Conservation (phyloP, 2,113 vertebrate species). For the Apaloderma vittatum region DNA sequence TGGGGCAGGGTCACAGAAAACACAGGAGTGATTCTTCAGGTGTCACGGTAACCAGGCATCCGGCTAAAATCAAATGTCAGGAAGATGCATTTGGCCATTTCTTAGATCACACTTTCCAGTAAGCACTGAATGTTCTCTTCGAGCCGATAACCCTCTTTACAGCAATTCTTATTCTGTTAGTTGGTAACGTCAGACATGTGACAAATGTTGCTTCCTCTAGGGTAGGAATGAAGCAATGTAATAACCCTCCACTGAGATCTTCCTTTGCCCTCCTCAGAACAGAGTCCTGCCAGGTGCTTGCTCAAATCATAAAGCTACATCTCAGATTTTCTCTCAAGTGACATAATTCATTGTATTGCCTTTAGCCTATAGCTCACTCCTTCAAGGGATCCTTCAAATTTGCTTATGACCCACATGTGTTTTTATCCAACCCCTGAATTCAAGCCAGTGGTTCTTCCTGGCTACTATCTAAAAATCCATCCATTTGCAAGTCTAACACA, state of each 20-base stretch:
- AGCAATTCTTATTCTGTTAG: neutral
- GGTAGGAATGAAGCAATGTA: neutral
- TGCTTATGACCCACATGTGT: conserved; percentile 33
- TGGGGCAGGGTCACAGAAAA: neutral
- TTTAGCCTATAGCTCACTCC: neutral
- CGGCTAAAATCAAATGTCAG: neutral
- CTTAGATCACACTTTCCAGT: neutral
- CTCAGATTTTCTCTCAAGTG: neutral
- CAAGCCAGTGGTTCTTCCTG: neutral
- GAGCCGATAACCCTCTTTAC: neutral
- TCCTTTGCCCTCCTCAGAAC: neutral
- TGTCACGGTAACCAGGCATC: neutral
- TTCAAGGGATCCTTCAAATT: neutral
- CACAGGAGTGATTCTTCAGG: neutral
- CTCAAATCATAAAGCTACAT: neutral
- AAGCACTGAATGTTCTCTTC: neutral
- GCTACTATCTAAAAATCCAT: conserved; percentile 22
- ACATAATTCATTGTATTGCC: neutral
- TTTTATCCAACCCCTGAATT: conserved; percentile 32
- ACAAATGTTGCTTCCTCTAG: neutral
- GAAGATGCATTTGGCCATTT: neutral
- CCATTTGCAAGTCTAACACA: conserved; percentile 38
- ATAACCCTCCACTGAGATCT: neutral
- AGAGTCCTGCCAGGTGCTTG: conserved; percentile 7
- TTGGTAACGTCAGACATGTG: neutral